A percentile compares a stretch with the other conserved stretches of the same genome.
These are phyloP conservation scores for Nezara viridula DNA, from an alignment of 2,888 invertebrate species.

Conservation along the genomic window DNA sequence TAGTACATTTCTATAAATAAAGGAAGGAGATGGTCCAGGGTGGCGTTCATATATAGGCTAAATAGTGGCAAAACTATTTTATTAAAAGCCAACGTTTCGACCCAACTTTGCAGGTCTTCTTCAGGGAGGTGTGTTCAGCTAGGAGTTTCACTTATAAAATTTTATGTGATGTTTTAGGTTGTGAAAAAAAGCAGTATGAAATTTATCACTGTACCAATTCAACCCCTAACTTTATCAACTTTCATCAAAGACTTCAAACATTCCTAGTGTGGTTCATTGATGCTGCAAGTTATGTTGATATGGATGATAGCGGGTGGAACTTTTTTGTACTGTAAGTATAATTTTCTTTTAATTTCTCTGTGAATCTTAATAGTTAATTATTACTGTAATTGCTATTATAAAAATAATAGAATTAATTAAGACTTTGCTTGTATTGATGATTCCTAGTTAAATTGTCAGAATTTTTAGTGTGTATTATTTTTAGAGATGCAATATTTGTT, in stretches of 20 bases:
- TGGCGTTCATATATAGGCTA: no score
- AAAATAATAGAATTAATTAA: background rate
- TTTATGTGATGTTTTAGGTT: conserved; percentile 22
- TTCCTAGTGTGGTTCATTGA: conserved; percentile 97
- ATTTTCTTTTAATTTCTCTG: background rate
- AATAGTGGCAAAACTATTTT: no score
- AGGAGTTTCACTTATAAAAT: no score
- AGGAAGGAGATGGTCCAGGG: no score
- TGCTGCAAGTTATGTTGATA: conserved; percentile 94
- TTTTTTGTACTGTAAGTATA: conserved; percentile 83
- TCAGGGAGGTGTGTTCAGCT: no score
- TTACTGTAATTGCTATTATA: background rate
- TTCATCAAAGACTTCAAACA: conserved; percentile 88
- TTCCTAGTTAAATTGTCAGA: background rate
- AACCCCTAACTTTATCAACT: conserved; percentile 81
- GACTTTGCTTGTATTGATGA: background rate
- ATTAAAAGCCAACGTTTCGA: no score
- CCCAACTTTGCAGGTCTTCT: no score
- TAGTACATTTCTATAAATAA: background rate
- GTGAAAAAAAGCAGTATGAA: conserved; percentile 73
- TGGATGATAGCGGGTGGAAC: conserved; percentile 92
- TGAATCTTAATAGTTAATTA: background rate
- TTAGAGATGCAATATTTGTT: background rate
- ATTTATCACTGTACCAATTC: conserved; percentile 83
- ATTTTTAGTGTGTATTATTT: background rate